Evolutionary conservation across 2,797 vertebrate genomes (phyloP).

Genomic region (Nyctibius grandis): DNA sequence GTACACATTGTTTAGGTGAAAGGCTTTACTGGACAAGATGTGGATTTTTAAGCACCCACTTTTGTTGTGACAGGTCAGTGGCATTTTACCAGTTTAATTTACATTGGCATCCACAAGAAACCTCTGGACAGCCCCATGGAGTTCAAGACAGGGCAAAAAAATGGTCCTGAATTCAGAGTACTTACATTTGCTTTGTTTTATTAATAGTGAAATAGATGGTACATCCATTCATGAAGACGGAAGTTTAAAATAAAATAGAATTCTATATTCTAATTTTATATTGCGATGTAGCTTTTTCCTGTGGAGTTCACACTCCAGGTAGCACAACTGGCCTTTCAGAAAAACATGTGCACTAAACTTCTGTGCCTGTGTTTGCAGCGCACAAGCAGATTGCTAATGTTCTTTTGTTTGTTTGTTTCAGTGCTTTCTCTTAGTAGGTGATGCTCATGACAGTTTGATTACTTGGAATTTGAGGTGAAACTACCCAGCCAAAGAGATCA

Average conservation of each 20-base stretch:
- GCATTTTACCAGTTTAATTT: not conserved
- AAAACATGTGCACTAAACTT: not conserved
- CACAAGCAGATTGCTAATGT: not conserved
- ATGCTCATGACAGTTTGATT: not conserved
- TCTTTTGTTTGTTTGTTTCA: not conserved
- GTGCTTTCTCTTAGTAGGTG: not conserved
- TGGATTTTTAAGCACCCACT: not conserved
- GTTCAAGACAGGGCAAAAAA: not conserved
- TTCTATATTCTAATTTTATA: not conserved
- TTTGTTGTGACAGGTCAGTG: not conserved
- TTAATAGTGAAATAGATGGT: not conserved
- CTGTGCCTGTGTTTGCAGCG: not conserved
- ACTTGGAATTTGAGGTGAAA: not conserved
- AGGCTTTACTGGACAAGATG: not conserved
- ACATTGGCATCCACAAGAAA: not conserved
- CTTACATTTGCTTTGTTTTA: not conserved
- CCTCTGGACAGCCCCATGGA: not conserved
- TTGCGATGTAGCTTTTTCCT: not conserved
- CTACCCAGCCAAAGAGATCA: not conserved
- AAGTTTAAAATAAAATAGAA: not conserved
- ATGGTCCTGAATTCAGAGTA: not conserved
- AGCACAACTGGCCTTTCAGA: not conserved
- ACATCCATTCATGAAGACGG: not conserved
- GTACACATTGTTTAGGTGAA: not conserved
- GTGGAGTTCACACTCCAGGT: not conserved